A percentile compares a stretch with the other conserved stretches of the same genome.
Evolutionary conservation across 1,140 invertebrate genomes (phyloP).

Genomic region (Drosophila varians): DNA sequence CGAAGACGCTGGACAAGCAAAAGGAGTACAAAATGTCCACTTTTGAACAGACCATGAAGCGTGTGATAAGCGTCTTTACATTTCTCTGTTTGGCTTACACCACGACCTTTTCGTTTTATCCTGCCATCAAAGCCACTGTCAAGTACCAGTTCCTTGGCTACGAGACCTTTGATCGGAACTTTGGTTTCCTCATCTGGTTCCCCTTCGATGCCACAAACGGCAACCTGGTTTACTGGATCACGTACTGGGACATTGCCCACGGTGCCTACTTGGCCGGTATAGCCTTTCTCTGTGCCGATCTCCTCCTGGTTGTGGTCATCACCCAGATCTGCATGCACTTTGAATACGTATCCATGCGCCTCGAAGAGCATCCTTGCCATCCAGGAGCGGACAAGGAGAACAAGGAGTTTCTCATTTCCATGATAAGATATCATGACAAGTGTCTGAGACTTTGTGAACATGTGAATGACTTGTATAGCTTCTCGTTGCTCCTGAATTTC

Average conservation of each 20-base stretch:
- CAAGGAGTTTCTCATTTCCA: conserved; percentile 42
- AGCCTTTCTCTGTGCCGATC: conserved; percentile 74
- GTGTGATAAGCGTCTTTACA: conserved; percentile 65
- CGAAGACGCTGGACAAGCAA: conserved; percentile 45
- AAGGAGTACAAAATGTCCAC: conserved; percentile 41
- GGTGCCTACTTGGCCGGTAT: conserved; percentile 74
- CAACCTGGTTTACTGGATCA: conserved; percentile 66
- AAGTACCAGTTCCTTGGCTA: conserved; percentile 65
- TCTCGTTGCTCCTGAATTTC: conserved; percentile 72
- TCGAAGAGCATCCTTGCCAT: conserved; percentile 54
- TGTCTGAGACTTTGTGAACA: conserved; percentile 70
- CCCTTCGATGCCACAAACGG: conserved; percentile 60
- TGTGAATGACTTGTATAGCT: conserved; percentile 63
- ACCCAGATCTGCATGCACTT: conserved; percentile 81
- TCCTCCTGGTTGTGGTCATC: conserved; percentile 69
- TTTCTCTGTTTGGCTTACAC: conserved; percentile 71
- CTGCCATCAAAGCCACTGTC: conserved; percentile 61
- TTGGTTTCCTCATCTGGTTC: conserved; percentile 78
- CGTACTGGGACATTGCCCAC: conserved; percentile 71
- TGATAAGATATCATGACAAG: conserved; percentile 69
- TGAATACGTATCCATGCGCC: conserved; percentile 51
- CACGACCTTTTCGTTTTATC: conserved; percentile 67
- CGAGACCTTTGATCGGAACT: conserved; percentile 65
- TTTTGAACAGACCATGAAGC: conserved; percentile 63
- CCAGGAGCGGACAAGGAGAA: conserved; percentile 35